Base-by-base conservation (phyloP, 2,113 vertebrate species). In the Lutjanus erythropterus region DNA sequence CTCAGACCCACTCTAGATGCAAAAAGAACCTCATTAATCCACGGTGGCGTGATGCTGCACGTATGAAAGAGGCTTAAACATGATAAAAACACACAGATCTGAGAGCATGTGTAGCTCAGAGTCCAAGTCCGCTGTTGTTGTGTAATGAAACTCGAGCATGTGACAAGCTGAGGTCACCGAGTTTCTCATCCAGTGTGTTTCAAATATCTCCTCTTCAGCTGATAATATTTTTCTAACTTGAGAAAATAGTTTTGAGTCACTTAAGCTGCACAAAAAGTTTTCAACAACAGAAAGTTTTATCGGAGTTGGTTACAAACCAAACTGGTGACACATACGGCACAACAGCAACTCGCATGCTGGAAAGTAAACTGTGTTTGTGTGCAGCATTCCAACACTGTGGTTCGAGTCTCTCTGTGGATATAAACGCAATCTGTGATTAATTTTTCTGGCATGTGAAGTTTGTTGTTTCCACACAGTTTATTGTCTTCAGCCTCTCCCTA, bases 391-490 rank as follows among this genome's bases (percentile, higher is more conserved):
- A 27, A 0, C 25, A 2, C 47, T 46, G 33, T 52, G 49, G 58
- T 58, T 78, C 47, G 23, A 16, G 2, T 64, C 52, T 56, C 37
- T 69, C 49, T 64, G 72, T 39, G 66, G 69, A 49, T n/a, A 9
- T 23, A 8, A 41, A 23, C 0, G 6, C 60, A 76, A 42, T 73
- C 61, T 87, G 81, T 58, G 52, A 47, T 70, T 55, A 10, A 78
- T 74, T 84, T 76, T 35, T 77, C 55, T 37, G 49, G 61, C 50
- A 68, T 76, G 19, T 59, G 29, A 39, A 19, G 5, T 58, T 52
- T 33, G 46, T 44, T 62, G 29, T 47, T 67, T 18, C 37, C 49
- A 25, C 8, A 1, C 4, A 19, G n/a, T 65, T 53, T n/a, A n/a
- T n/a, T 25, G 23, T 29, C 18, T 52, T 60, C 3, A 31, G 52